A percentile compares a stretch with the other conserved stretches of the same genome.
Evolutionary conservation across 2,113 vertebrate genomes (phyloP).

Genomic region (Odontophorus gujanensis): DNA sequence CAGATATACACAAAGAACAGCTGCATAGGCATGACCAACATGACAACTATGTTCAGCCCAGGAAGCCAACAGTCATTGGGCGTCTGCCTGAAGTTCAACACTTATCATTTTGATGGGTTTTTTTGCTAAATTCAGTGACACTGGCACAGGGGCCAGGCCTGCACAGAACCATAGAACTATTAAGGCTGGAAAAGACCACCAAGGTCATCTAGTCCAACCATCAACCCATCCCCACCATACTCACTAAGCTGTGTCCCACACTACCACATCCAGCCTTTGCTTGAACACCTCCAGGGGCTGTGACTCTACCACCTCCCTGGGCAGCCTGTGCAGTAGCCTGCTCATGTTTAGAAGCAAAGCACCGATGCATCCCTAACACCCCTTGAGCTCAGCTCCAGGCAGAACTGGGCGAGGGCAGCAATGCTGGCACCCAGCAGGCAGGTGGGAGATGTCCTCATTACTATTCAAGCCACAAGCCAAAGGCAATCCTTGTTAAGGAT

Average conservation of each 20-base stretch:
- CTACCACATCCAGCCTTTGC: no score
- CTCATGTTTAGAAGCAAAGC: neutral
- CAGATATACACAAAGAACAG: neutral
- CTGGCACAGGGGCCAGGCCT: neutral
- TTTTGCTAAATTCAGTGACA: neutral
- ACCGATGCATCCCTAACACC: neutral
- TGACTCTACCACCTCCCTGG: no score
- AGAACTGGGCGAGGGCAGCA: neutral
- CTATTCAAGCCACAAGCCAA: conserved; percentile 10
- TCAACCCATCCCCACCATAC: no score
- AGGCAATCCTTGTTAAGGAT: neutral
- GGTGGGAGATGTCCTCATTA: neutral
- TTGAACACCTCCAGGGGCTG: no score
- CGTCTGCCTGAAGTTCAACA: neutral
- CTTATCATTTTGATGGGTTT: neutral
- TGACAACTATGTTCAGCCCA: neutral
- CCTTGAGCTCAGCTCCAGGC: neutral
- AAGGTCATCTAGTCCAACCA: no score
- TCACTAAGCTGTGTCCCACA: no score
- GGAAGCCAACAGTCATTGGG: neutral
- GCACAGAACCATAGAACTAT: neutral
- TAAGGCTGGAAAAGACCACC: no score
- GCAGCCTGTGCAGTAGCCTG: no score
- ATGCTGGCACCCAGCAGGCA: neutral
- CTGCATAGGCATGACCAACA: neutral